A percentile compares a stretch with the other conserved stretches of the same genome.
phyloP scores from a whole-genome alignment of 2,797 vertebrate species.

The Mallotus villosus region DNA sequence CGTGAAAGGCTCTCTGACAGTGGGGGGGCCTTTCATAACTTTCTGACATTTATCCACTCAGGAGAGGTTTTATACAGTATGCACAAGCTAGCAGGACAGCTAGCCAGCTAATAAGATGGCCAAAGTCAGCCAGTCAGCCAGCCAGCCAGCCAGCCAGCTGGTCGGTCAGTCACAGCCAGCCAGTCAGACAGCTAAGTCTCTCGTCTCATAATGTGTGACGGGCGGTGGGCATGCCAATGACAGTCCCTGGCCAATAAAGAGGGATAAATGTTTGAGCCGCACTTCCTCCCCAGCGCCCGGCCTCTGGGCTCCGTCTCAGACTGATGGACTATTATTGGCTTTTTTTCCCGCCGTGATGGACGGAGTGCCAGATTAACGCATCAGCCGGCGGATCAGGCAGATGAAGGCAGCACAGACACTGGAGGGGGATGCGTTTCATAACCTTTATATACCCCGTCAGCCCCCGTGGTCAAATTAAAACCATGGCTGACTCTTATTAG shows the following conservation, averaged over 20 bases:
- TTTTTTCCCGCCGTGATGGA: slow-evolving; percentile 51
- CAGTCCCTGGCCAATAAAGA: slow-evolving; percentile 48
- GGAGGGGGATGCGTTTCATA: too few relatives aligned
- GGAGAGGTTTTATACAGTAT: slow-evolving; percentile 55
- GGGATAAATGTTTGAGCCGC: slow-evolving; percentile 58
- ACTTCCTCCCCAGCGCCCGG: slow-evolving; percentile 32
- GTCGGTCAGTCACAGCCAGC: too few relatives aligned
- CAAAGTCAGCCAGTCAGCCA: too few relatives aligned
- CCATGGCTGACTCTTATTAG: too few relatives aligned
- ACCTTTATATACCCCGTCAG: too few relatives aligned
- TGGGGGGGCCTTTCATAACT: slow-evolving; percentile 38
- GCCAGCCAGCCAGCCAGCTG: too few relatives aligned
- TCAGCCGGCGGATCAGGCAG: slow-evolving; percentile 48
- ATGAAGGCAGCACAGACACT: neutral
- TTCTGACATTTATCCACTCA: slow-evolving; percentile 62
- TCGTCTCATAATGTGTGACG: slow-evolving; percentile 2
- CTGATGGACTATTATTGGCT: slow-evolving; percentile 58
- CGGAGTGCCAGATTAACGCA: slow-evolving; percentile 57
- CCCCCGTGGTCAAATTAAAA: too few relatives aligned
- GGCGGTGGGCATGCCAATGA: neutral
- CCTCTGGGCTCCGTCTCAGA: slow-evolving; percentile 38
- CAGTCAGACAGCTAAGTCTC: too few relatives aligned
- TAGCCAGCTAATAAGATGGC: neutral
- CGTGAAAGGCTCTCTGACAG: slow-evolving; percentile 27
- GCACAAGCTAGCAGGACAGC: slow-evolving; percentile 24